Base-by-base conservation (phyloP, 2,888 invertebrate species). In the Eledona agricola region DNA sequence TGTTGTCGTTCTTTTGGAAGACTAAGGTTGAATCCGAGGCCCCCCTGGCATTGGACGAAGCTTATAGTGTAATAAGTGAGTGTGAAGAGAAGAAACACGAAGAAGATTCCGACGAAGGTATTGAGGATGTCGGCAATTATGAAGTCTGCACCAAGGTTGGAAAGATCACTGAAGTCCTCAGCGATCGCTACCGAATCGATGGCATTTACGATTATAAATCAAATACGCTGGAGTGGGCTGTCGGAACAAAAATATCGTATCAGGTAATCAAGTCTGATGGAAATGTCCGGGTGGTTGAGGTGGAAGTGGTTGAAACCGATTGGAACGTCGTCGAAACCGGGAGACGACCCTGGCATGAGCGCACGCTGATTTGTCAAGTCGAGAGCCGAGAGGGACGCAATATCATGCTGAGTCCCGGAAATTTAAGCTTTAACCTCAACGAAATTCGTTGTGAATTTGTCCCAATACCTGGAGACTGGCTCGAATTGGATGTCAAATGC, bases 401-500 rank as follows among this genome's bases (percentile, higher is more conserved):
- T 9, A 60, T 79, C 6, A 62, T 71, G 6, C 78, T 87, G 0
- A 80, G 81, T 40, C 81, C 83, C 5, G 78, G 76, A 61, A 78
- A 83, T 46, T 66, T 86, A n/a, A 78, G 73, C 43, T 77, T 89
- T 35, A 79, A 82, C 66, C 75, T 90, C 34, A 85, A 89, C 67
- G 72, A 79, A 32, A 80, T 87, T 0, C 74, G 78, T 58, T 80
- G 84, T 1, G 81, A 81, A 37, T 87, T 89, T 71, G 72, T 88
- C 23, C 89, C 89, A 1, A 73, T 84, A 9, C 76, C 81, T 56
- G 90, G 90, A 1, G 90, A 90, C 71, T 85, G 86, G 79, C 66
- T 90, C 10, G 81, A 82, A 68, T 65, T 89, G 22, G 80, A 81
- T 51, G 84, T 84, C 35, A 79, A 81, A 57, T 81, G 87, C 5